Evolutionary conservation across 2,888 invertebrate genomes (phyloP), one percentile per base, ranked within the genome.

Genomic region (Cataglyphis livida): DNA sequence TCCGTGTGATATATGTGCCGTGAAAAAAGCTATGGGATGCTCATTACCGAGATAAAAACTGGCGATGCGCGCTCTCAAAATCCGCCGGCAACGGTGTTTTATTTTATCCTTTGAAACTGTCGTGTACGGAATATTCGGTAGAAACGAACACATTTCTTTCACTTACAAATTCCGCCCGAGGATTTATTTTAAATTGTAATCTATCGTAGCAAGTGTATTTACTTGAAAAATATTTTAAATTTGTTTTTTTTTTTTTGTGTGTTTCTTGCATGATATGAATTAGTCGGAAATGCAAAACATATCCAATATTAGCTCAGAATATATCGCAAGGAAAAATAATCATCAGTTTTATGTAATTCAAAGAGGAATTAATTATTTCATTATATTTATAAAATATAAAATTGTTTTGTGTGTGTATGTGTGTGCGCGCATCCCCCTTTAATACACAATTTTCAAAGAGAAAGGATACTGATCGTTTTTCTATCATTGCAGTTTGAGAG

Each of bases 1-100:
- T 88, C 83, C 84, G 38, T 54, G 65, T 91, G 91, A 92, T 92
- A 87, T 91, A 92, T 88, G 84, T 75, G 81, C 84, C 64, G 59
- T 9, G 70, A 71, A 84, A 84, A 84, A 83, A 73, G 71, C 57
- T 73, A 81, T 70, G 79, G 84, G 88, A 85, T 70, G 61, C 89
- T 90, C 87, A 87, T 90, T 89, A 90, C 81, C 66, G 51, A 70
- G 83, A 85, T 73, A 85, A 79, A 82, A 79, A 59, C 51, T 54
- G 82, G 48, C 54, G 65, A 81, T 65, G 78, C 78, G 79, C 78
- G 71, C 62, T 57, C 68, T 76, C 66, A 74, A 84, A 85, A 88
- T 90, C 82, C 84, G 76, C 57, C 70, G 68, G 81, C 61, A 44
- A 75, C 38, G 74, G 71, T 64, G 62, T 59, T 78, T 84, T 70